Evolutionary conservation across 1,140 invertebrate species (phyloP).

Genomic region (Choristoneura fumiferana): DNA sequence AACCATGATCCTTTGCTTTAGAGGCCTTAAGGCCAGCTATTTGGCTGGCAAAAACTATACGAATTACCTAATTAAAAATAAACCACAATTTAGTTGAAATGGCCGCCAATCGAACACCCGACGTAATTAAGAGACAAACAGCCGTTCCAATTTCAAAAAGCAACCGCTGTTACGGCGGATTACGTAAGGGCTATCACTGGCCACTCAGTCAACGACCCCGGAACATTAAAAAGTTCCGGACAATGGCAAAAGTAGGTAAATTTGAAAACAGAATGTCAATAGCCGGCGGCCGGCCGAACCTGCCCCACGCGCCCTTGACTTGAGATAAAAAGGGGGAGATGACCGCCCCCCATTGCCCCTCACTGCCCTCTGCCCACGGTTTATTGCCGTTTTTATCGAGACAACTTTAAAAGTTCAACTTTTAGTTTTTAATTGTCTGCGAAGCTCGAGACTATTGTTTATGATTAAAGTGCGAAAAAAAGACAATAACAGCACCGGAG

Average conservation of each 20-base stretch:
- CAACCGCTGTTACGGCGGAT: constrained; percentile 23
- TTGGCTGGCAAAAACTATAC: background rate
- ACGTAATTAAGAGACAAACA: constrained; percentile 9
- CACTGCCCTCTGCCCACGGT: constrained; percentile 42
- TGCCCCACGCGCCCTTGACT: constrained; percentile 75
- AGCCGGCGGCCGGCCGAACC: constrained; percentile 71
- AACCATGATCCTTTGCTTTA: too few relatives aligned
- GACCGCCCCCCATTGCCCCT: constrained; percentile 40
- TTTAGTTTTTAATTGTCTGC: constrained; percentile 25
- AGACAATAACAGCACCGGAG: background rate
- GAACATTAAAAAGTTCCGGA: constrained; percentile 71
- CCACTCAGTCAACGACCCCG: constrained; percentile 58
- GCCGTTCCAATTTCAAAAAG: constrained; percentile 18
- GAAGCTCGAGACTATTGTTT: constrained; percentile 14
- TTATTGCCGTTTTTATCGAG: constrained; percentile 46
- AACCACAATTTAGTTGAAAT: background rate
- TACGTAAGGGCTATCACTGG: constrained; percentile 44
- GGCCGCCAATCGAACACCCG: constrained; percentile 1
- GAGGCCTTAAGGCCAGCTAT: too few relatives aligned
- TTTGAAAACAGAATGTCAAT: constrained; percentile 76
- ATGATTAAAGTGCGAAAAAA: constrained; percentile 10
- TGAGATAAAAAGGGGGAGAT: constrained; percentile 71
- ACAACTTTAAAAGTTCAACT: constrained; percentile 42
- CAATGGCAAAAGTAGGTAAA: constrained; percentile 72
- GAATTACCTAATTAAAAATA: constrained; percentile 12